A percentile compares a stretch with the other conserved stretches of the same genome.
Conservation (phyloP, 2,113 vertebrate genomes). For the Formicarius rufipectus region DNA sequence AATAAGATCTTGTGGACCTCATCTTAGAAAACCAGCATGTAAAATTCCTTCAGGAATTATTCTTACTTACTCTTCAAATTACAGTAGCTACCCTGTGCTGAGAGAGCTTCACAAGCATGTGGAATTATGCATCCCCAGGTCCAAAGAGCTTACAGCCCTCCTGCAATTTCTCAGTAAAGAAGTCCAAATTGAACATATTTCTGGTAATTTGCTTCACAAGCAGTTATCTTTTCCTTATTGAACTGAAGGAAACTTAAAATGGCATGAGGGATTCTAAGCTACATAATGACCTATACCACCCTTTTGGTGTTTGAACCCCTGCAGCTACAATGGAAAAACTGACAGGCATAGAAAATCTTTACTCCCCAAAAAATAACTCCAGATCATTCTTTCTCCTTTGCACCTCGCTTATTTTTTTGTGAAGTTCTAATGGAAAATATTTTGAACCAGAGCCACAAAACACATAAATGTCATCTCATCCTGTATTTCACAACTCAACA, state of each 20-base stretch:
- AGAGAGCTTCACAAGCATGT: neutral
- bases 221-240: conserved; percentile 12
- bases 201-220: conserved; percentile 13
- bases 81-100: neutral
- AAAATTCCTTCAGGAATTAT: conserved; percentile 26
- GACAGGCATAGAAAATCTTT: neutral
- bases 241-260: neutral
- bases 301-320: neutral
- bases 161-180: neutral
- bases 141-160: conserved; percentile 11
- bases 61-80: conserved; percentile 42
- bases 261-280: neutral
- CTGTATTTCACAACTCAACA: neutral
- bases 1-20: neutral
- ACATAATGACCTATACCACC: neutral
- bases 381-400: neutral
- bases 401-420: neutral
- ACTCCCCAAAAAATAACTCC: neutral
- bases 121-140: neutral
- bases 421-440: neutral
- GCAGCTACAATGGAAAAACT: neutral
- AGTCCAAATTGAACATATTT: neutral
- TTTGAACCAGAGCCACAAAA: neutral
- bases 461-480: neutral
- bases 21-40: neutral